Conservation (phyloP, 2,113 vertebrate species). For the Pollachius pollachius region DNA sequence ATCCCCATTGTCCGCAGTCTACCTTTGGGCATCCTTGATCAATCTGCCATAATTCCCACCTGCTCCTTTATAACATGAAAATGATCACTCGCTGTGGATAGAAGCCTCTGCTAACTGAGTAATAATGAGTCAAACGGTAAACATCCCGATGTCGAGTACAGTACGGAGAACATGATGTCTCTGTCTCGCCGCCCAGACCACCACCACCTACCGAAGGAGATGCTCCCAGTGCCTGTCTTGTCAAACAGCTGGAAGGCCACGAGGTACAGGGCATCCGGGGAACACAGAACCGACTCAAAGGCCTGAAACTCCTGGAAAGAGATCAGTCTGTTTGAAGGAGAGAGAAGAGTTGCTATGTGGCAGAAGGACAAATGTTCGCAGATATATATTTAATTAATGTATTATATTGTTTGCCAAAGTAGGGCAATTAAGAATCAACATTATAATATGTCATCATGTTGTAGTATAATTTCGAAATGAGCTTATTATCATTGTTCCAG, state of each 20-base stretch:
- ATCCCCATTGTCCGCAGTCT: no score
- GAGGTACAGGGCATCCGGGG: constrained; percentile 93
- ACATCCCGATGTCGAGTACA: neutral
- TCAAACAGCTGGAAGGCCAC: constrained; percentile 98
- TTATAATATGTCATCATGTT: neutral
- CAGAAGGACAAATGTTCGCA: constrained; percentile 23
- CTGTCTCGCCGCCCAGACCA: no score
- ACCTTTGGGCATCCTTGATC: no score
- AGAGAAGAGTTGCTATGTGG: constrained; percentile 42
- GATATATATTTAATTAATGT: constrained; percentile 3
- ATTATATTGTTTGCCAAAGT: neutral
- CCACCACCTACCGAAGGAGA: constrained; percentile 90
- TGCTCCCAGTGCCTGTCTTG: constrained; percentile 89
- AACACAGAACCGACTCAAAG: constrained; percentile 94
- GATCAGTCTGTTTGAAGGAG: constrained; percentile 83
- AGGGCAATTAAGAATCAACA: neutral
- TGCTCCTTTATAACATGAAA: no score
- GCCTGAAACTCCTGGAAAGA: constrained; percentile 98
- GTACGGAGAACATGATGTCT: neutral
- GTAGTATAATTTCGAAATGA: no score
- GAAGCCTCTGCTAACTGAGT: no score
- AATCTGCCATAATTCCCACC: no score
- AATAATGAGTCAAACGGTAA: no score
- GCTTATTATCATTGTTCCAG: no score
- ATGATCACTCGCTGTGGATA: no score